Conservation (phyloP, 2,113 vertebrate genomes). For the Ailuropoda melanoleuca region DNA sequence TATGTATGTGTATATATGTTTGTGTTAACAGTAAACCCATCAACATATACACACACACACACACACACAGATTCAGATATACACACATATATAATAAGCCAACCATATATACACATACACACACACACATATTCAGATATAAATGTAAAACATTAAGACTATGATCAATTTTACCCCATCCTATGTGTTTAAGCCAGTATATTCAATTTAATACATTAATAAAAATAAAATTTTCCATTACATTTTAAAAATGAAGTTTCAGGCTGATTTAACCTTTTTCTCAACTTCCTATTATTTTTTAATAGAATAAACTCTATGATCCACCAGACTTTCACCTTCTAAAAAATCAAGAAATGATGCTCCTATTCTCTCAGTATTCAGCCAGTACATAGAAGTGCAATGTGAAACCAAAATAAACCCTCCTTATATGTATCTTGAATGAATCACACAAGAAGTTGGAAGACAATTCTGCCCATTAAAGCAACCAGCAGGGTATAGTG, state of each 20-base stretch:
- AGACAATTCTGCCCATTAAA: neutral
- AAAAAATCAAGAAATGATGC: neutral
- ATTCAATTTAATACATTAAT: neutral
- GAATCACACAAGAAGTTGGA: neutral
- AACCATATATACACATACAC: neutral
- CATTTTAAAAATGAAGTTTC: neutral
- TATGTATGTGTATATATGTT: neutral
- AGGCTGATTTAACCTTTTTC: neutral
- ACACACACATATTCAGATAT: neutral
- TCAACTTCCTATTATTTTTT: neutral
- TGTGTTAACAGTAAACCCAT: neutral
- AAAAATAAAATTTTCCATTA: neutral
- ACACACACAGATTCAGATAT: neutral
- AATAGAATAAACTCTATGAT: neutral
- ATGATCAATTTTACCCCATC: neutral
- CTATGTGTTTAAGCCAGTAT: neutral
- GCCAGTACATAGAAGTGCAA: neutral
- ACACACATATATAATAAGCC: neutral
- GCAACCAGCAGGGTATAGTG: neutral
- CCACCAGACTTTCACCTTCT: neutral
- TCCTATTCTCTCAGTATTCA: neutral
- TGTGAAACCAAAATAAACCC: neutral
- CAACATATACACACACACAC: too few relatives aligned
- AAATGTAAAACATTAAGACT: neutral
- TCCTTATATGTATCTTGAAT: neutral